Conservation (phyloP, 2,888 invertebrate species). For the Papilio demoleus region DNA sequence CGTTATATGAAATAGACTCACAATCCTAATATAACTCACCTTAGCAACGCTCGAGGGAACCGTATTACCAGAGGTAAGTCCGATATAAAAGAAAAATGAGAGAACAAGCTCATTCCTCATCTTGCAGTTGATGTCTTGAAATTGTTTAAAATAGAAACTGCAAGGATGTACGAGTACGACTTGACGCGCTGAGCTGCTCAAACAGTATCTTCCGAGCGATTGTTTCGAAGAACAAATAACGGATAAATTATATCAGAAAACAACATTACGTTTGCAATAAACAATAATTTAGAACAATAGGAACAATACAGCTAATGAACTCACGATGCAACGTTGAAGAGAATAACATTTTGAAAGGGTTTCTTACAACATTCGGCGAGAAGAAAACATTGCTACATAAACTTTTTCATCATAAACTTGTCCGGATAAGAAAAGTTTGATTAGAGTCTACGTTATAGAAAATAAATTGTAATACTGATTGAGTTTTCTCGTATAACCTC, state of each 20-base stretch:
- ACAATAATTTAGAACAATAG: constrained; percentile 37
- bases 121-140: constrained; percentile 47
- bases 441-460: constrained; percentile 28
- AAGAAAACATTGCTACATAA: constrained; percentile 29
- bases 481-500: constrained; percentile 18
- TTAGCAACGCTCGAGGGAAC: constrained; percentile 54
- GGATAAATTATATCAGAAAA: constrained; percentile 37
- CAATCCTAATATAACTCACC: constrained; percentile 57
- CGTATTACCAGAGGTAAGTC: constrained; percentile 59
- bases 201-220: constrained; percentile 27
- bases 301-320: constrained; percentile 38
- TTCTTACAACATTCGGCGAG: constrained; percentile 14
- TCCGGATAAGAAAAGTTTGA: constrained; percentile 33
- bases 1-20: constrained; percentile 40
- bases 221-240: constrained; percentile 30
- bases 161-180: constrained; percentile 30
- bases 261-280: constrained; percentile 38
- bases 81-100: constrained; percentile 62
- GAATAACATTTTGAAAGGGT: constrained; percentile 34
- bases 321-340: constrained; percentile 26
- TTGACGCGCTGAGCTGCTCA: constrained; percentile 19
- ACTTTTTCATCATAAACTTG: constrained; percentile 31
- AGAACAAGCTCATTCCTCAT: constrained; percentile 63
- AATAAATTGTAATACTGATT: constrained; percentile 32
- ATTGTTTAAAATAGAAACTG: constrained; percentile 40